phyloP scores from a whole-genome alignment of 2,797 vertebrate species.

The Chrysocyon brachyurus region DNA sequence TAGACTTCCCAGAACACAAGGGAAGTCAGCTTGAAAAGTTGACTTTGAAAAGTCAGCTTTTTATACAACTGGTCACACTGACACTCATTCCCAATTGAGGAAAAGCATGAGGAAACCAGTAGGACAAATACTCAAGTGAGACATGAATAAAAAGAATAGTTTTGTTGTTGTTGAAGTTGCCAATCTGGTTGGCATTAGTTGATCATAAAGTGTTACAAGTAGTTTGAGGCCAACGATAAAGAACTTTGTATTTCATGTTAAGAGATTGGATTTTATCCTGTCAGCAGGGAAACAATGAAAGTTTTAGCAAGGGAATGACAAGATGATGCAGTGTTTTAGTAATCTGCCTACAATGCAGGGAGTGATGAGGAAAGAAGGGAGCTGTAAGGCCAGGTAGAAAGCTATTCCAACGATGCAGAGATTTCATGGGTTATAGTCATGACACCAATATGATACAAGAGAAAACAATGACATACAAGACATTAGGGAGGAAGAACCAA shows the following conservation, averaged over 20 bases:
- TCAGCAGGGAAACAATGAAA: neutral
- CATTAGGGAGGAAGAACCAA: neutral
- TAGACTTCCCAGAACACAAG: neutral
- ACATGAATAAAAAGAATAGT: neutral
- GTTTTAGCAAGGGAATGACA: neutral
- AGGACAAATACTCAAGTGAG: neutral
- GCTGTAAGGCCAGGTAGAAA: neutral
- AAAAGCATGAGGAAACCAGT: neutral
- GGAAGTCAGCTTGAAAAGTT: too few relatives aligned
- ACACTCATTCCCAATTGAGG: neutral
- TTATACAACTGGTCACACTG: neutral
- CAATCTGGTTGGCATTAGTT: conserved; percentile 38
- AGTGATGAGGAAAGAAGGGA: neutral
- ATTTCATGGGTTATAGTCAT: neutral
- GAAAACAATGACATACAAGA: neutral
- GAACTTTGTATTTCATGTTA: neutral
- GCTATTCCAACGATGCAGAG: neutral
- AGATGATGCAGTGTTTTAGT: neutral
- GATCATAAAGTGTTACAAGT: conserved; percentile 36
- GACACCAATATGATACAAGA: too few relatives aligned
- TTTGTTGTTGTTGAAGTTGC: neutral
- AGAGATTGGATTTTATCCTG: neutral
- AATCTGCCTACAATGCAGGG: neutral
- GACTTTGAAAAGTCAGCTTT: neutral
- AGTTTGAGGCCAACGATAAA: conserved; percentile 16